Evolutionary conservation across 2,113 vertebrate species (phyloP).

Genomic region (Recurvirostra avosetta): DNA sequence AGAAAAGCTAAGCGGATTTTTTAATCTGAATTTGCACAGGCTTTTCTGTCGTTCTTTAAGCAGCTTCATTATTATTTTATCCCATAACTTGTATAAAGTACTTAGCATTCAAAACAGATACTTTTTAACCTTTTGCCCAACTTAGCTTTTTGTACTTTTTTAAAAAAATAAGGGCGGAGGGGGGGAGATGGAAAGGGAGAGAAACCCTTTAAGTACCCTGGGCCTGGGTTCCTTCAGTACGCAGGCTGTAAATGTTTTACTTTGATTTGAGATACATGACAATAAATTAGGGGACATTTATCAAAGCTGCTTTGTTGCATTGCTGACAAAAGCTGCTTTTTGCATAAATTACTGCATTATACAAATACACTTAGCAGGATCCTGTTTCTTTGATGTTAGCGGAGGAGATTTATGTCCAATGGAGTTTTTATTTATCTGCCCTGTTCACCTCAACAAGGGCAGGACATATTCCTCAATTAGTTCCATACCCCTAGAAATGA

Average conservation of each 20-base stretch:
- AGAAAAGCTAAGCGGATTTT: slow-evolving; percentile 27
- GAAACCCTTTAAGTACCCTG: slow-evolving; percentile 67
- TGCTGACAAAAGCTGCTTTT: slow-evolving; percentile 86
- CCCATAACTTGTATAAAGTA: slow-evolving; percentile 61
- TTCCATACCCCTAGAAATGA: slow-evolving; percentile 82
- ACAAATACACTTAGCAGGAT: slow-evolving; percentile 85
- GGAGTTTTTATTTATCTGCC: slow-evolving; percentile 83
- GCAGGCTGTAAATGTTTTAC: slow-evolving; percentile 91
- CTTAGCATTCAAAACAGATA: slow-evolving; percentile 82
- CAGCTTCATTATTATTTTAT: slow-evolving; percentile 35
- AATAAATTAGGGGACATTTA: slow-evolving; percentile 95
- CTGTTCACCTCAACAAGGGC: slow-evolving; percentile 82
- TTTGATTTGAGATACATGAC: slow-evolving; percentile 95
- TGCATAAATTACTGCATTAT: slow-evolving; percentile 91
- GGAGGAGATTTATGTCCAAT: slow-evolving; percentile 82
- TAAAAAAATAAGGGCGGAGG: neutral
- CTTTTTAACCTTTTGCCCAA: slow-evolving; percentile 87
- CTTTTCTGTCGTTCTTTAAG: slow-evolving; percentile 15
- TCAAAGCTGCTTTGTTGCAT: slow-evolving; percentile 87
- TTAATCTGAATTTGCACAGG: slow-evolving; percentile 23
- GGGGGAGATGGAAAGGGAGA: slow-evolving; percentile 42
- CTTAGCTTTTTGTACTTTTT: slow-evolving; percentile 61
- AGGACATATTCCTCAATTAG: slow-evolving; percentile 85
- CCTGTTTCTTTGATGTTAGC: slow-evolving; percentile 85
- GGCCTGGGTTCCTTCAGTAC: slow-evolving; percentile 87